phyloP scores from a whole-genome alignment of 2,797 vertebrate genomes.

The Anguilla megastoma region DNA sequence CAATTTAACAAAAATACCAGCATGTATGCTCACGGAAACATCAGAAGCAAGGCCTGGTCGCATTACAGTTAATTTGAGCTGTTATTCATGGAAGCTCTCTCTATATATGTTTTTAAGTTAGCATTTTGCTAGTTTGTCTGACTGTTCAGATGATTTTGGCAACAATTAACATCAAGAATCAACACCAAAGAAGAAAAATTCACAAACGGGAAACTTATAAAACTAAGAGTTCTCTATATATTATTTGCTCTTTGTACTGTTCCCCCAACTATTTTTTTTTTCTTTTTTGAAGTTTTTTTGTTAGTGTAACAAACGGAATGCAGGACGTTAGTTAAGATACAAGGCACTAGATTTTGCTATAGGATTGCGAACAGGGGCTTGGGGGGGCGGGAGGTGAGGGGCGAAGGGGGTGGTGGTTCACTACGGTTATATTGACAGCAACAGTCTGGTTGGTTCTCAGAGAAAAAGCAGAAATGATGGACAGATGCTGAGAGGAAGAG shows the following conservation, averaged over 20 bases:
- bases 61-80: constrained; percentile 12
- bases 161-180: constrained; percentile 31
- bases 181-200: constrained; percentile 44
- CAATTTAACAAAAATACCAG: constrained; percentile 28
- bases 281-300: constrained; percentile 34
- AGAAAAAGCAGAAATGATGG: constrained; percentile 46
- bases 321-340: constrained; percentile 65
- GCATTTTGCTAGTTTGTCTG: constrained; percentile 23
- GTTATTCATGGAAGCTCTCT: constrained; percentile 23
- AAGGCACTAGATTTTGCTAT: constrained; percentile 80
- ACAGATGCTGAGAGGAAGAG: constrained; percentile 44
- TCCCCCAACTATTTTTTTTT: constrained; percentile 29
- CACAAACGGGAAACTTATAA: constrained; percentile 31
- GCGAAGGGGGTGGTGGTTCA: constrained; percentile 30
- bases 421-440: constrained; percentile 46
- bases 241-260: constrained; percentile 42
- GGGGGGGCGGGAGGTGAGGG: not conserved
- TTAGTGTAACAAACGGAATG: constrained; percentile 59
- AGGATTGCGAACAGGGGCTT: constrained; percentile 56
- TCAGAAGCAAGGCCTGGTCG: not conserved
- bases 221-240: constrained; percentile 42
- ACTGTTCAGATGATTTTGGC: constrained; percentile 34
- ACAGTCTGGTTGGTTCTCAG: constrained; percentile 47
- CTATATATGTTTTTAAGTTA: constrained; percentile 28
- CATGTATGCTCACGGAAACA: constrained; percentile 8